Base-by-base conservation (phyloP, 2,797 vertebrate species). In the Furcifer pardalis region DNA sequence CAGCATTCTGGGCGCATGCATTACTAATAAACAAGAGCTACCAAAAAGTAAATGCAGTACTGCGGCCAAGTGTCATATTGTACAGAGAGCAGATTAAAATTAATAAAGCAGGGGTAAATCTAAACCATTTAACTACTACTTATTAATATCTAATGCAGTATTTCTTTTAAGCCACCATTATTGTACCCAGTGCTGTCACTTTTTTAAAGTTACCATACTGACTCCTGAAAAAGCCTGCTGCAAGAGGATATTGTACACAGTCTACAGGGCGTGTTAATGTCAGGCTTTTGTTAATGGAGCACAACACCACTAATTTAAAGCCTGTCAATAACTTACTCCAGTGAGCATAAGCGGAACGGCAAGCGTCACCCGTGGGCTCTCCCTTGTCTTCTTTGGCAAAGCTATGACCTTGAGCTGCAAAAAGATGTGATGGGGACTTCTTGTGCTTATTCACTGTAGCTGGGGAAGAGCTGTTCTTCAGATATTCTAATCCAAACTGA, bases 221-320 rank as follows among this genome's bases (percentile, higher is more conserved):
- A 3, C 63, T 66, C 84, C 79, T 80, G 83, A 10, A 88, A 13
- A 88, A 17, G 63, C 0, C 0, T 5, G 0, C 66, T 9, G 0
- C 60, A 56, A 79, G 44, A 84, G 69, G 0, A 40, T 79, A 32
- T 12, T 63, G 69, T 82, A 1, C 83, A 42, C 3, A 23, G 5
- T 86, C 27, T 0, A 19, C 72, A 1, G 3, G 2, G 71, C 1
- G 80, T 3, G 8, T 40, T 75, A 1, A 60, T 81, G 4, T 8
- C 8, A 23, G 77, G 37, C 15, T 79, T 6, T 32, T 15, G 80
- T 74, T 52, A 0, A 2, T 0, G 0, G 82, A 59, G 23, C 49
- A 25, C 83, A 79, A 6, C 73, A 77, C 74, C 32, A 81, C 81
- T 83, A 59, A 89, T 84, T 73, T 86, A 83, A 83, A 83, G 83